phyloP scores from a whole-genome alignment of 2,113 vertebrate species.

The Podarcis raffonei region DNA sequence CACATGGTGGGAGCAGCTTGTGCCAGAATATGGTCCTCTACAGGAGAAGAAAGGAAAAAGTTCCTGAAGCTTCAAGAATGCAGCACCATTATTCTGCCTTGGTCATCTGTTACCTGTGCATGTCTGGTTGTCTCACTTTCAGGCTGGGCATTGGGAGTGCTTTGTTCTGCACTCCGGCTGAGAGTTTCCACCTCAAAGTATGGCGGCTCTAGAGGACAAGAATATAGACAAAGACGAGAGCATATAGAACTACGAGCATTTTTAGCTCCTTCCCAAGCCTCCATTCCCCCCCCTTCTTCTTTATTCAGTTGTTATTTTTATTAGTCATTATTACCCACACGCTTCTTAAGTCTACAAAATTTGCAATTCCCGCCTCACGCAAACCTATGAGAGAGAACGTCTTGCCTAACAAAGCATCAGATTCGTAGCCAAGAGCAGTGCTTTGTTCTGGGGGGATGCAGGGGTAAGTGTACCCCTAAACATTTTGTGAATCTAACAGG shows the following conservation, averaged over 20 bases:
- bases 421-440: not conserved
- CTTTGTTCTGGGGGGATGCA: too few species aligned
- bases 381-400: not conserved
- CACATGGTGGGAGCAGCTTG: not conserved
- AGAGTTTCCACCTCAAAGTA: slow-evolving; percentile 10
- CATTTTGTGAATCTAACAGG: too few species aligned
- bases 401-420: not conserved
- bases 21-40: not conserved
- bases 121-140: not conserved
- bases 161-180: not conserved
- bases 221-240: not conserved
- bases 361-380: not conserved
- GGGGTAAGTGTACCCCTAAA: too few species aligned
- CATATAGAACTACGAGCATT: too few species aligned
- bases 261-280: not conserved
- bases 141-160: not conserved
- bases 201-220: not conserved
- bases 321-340: not conserved
- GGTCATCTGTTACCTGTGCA: not conserved
- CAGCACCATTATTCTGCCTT: not conserved
- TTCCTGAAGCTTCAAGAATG: not conserved
- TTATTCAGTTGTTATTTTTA: not conserved
- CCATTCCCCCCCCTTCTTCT: not conserved
- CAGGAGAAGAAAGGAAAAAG: not conserved
- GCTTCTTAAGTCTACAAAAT: not conserved